These are phyloP conservation scores for Lacerta agilis DNA, from an alignment of 2,797 vertebrate genomes.

Conservation along the genomic window DNA sequence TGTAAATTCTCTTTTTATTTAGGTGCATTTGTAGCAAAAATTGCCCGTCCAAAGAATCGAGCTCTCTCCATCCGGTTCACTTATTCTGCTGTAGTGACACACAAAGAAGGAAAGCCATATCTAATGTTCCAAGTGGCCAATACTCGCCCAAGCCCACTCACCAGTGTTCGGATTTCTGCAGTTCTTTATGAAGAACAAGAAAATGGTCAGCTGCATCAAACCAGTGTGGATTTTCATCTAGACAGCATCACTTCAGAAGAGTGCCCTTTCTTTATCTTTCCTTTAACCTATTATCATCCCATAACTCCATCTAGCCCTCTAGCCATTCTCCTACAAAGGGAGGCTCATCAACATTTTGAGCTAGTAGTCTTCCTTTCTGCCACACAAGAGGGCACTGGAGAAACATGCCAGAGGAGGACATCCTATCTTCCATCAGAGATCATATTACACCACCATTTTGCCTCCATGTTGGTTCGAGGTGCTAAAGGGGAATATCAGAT, in stretches of 20 bases:
- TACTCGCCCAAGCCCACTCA: slow-evolving; percentile 87
- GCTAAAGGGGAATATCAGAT: slow-evolving; percentile 86
- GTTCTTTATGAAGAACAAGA: slow-evolving; percentile 92
- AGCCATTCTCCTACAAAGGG: slow-evolving; percentile 83
- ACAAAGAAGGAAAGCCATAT: slow-evolving; percentile 85
- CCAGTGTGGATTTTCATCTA: slow-evolving; percentile 89
- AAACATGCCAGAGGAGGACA: slow-evolving; percentile 93
- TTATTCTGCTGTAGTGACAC: slow-evolving; percentile 86
- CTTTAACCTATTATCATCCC: slow-evolving; percentile 90
- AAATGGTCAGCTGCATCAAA: slow-evolving; percentile 89
- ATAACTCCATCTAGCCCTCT: slow-evolving; percentile 89
- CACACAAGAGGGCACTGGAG: slow-evolving; percentile 92
- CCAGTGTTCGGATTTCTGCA: slow-evolving; percentile 88
- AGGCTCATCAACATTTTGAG: slow-evolving; percentile 86
- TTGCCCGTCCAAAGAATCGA: slow-evolving; percentile 93
- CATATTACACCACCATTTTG: slow-evolving; percentile 86
- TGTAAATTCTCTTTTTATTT: slow-evolving; percentile 54
- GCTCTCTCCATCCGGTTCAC: slow-evolving; percentile 93
- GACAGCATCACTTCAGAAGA: slow-evolving; percentile 83
- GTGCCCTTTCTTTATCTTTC: slow-evolving; percentile 94
- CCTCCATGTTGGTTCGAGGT: slow-evolving; percentile 81
- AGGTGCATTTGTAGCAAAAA: slow-evolving; percentile 99
- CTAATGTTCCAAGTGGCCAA: slow-evolving; percentile 94
- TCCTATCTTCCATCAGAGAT: slow-evolving; percentile 95
- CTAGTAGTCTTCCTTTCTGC: slow-evolving; percentile 93